Evolutionary conservation across 2,888 invertebrate genomes (phyloP).

Genomic region (Nyleta sp.): DNA sequence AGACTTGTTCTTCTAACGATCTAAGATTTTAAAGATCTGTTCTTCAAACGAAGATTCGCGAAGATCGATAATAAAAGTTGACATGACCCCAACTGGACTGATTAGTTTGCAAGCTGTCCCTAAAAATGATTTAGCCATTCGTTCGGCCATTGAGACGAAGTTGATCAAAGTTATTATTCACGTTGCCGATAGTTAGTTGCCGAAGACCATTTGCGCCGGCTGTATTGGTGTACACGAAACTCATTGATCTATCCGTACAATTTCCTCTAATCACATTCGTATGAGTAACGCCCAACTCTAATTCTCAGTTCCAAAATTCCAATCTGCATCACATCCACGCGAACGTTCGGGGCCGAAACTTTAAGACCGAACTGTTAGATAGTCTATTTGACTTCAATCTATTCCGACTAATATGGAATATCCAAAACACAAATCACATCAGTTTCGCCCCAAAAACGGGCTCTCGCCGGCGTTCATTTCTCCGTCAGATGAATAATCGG

Average conservation of each 20-base stretch:
- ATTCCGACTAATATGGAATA: slow-evolving; percentile 46
- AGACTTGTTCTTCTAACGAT: too few relatives aligned
- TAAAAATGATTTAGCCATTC: neutral
- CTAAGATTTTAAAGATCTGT: too few relatives aligned
- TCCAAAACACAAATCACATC: slow-evolving; percentile 49
- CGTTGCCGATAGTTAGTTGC: slow-evolving; percentile 43
- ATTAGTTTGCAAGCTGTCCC: too few relatives aligned
- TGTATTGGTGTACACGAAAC: slow-evolving; percentile 23
- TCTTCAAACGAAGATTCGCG: too few relatives aligned
- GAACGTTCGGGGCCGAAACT: slow-evolving; percentile 30
- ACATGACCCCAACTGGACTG: too few relatives aligned
- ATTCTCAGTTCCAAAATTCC: slow-evolving; percentile 56
- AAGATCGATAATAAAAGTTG: too few relatives aligned
- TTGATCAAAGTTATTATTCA: slow-evolving; percentile 48
- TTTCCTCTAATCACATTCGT: slow-evolving; percentile 57
- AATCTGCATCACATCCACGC: slow-evolving; percentile 49
- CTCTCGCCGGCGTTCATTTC: slow-evolving; percentile 25
- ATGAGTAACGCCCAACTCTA: slow-evolving; percentile 58
- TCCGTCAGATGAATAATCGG: slow-evolving; percentile 29
- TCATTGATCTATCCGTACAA: slow-evolving; percentile 57
- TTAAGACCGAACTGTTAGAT: slow-evolving; percentile 38
- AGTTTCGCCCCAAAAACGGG: slow-evolving; percentile 12
- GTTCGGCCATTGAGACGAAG: slow-evolving; percentile 19
- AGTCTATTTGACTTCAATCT: slow-evolving; percentile 50
- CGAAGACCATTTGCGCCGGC: slow-evolving; percentile 36